Percentiles rank a stretch among this genome's conserved stretches.
These are phyloP conservation scores for Dolichomitus sp. DNA, from an alignment of 2,888 invertebrate species.

Conservation along the genomic window DNA sequence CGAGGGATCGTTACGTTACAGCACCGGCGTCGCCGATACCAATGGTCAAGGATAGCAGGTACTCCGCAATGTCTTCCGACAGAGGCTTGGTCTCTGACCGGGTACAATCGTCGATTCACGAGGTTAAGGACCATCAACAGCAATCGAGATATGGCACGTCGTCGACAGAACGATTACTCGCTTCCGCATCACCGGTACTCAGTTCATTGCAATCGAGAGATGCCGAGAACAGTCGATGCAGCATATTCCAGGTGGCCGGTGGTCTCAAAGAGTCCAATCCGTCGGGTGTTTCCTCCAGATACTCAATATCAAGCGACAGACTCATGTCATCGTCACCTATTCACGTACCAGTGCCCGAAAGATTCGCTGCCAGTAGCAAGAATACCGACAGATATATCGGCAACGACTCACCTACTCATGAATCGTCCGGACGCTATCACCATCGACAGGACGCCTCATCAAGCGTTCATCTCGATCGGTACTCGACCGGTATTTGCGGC, in stretches of 20 bases:
- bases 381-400: slow-evolving; percentile 73
- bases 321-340: slow-evolving; percentile 82
- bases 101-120: slow-evolving; percentile 84
- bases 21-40: slow-evolving; percentile 81
- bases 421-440: slow-evolving; percentile 73
- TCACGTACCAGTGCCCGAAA: slow-evolving; percentile 82
- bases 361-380: slow-evolving; percentile 76
- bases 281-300: slow-evolving; percentile 68
- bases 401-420: slow-evolving; percentile 75
- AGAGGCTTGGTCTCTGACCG: slow-evolving; percentile 88
- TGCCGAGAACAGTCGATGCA: slow-evolving; percentile 64
- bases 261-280: slow-evolving; percentile 73
- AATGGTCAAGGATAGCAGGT: slow-evolving; percentile 66
- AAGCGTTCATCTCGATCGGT: slow-evolving; percentile 77
- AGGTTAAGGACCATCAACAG: slow-evolving; percentile 78
- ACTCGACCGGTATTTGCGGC: slow-evolving; percentile 67
- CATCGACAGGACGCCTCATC: slow-evolving; percentile 69
- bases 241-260: slow-evolving; percentile 64
- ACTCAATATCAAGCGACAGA: slow-evolving; percentile 79
- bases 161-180: slow-evolving; percentile 78
- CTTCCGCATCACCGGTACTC: slow-evolving; percentile 83
- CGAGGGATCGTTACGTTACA: slow-evolving; percentile 77
- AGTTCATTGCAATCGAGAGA: slow-evolving; percentile 74
- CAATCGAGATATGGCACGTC: slow-evolving; percentile 75
- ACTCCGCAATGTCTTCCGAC: slow-evolving; percentile 85